Evolutionary conservation across 2,113 vertebrate genomes (phyloP).

Genomic region (Pelobates fuscus): DNA sequence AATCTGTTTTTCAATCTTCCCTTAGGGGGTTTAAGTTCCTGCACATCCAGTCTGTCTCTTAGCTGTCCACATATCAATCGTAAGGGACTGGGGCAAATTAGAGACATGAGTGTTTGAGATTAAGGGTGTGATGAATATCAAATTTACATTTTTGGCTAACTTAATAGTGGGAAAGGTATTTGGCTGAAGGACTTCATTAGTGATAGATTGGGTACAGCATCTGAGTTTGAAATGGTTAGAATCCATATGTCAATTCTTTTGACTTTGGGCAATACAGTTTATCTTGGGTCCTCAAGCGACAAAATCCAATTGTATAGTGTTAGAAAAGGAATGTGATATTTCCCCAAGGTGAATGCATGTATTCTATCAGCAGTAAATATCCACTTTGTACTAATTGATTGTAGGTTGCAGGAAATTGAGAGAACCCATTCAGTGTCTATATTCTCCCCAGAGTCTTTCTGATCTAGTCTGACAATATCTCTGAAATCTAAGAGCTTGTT

Average conservation of each 20-base stretch:
- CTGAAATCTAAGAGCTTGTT: too few relatives aligned
- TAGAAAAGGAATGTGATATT: constrained; percentile 6
- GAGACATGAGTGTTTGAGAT: constrained; percentile 47
- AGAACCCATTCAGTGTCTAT: too few relatives aligned
- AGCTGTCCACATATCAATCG: constrained; percentile 37
- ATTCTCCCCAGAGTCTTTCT: too few relatives aligned
- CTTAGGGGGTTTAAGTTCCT: constrained; percentile 41
- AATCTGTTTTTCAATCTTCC: constrained; percentile 37
- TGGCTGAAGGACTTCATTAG: constrained; percentile 47
- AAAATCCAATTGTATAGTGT: constrained; percentile 17
- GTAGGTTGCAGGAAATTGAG: too few relatives aligned
- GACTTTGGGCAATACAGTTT: constrained; percentile 18
- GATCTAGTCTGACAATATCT: too few relatives aligned
- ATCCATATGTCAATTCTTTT: constrained; percentile 19
- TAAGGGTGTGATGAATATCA: constrained; percentile 49
- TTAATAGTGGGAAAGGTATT: constrained; percentile 45
- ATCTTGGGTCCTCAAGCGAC: constrained; percentile 12
- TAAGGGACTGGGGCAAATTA: constrained; percentile 44
- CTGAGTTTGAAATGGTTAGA: constrained; percentile 14
- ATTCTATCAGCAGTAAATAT: too few relatives aligned
- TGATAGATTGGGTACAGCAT: constrained; percentile 11
- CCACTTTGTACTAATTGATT: too few relatives aligned
- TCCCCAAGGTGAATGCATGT: not conserved
- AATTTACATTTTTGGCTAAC: constrained; percentile 40
- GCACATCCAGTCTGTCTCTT: constrained; percentile 46